Evolutionary conservation across 1,140 invertebrate genomes (phyloP), one percentile per base, ranked within the genome.

Genomic region (Phymastichus coffea): DNA sequence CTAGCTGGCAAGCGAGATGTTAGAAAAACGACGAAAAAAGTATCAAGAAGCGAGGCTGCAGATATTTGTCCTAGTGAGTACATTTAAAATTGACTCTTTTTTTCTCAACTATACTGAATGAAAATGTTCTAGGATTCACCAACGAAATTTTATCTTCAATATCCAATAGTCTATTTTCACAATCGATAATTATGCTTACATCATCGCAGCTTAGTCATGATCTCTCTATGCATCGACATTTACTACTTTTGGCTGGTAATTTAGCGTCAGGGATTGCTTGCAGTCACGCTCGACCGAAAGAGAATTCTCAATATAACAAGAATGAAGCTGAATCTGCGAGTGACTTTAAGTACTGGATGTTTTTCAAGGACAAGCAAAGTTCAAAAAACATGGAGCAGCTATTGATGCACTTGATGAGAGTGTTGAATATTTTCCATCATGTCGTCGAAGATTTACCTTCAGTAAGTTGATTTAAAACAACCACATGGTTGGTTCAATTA

Each of bases 341-440:
- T 7, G 59, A 56, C 10, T 51, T 4, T 7, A 67, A 73, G 43
- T 57, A 73, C 10, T 88, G 86, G 85, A 77, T 79, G 54, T 83
- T 84, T 56, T 79, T 85, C 33, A 80, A 81, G 8, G 81, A 81
- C 63, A 78, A 77, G 33, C 69, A 81, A 41, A 65, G 81, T 22
- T 78, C 74, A 33, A 68, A 74, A 26, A 67, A 80, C 33, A 78
- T 82, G 40, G 89, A 91, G 64, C 75, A 84, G 30, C 81, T 91
- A 15, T 75, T 92, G 8, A 81, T 76, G 30, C 88, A 92, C 62
- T 80, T 89, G 0, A 70, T 88, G 30, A 86, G 88, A 70, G 71
- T 92, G 35, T 68, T 93, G 20, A 90, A 90, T 70, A 85, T 91
- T 40, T 86, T 88, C 68, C 83, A 87, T 17, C 88, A 91, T 71